Evolutionary conservation across 2,113 vertebrate species (phyloP).

Genomic region (Proterorhinus semilunaris): DNA sequence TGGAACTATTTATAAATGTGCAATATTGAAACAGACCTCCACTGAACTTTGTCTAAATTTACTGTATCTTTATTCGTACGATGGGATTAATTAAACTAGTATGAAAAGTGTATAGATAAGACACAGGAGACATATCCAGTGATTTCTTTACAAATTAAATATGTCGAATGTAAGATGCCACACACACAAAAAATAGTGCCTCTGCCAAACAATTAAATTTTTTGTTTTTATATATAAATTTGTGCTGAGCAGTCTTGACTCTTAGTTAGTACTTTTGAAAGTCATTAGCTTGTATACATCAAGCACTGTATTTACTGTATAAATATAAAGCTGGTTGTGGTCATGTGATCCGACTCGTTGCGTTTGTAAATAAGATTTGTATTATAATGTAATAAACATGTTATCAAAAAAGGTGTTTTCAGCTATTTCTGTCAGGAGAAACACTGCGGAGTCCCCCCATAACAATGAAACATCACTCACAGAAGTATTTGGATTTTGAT

Average conservation of each 20-base stretch:
- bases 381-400: constrained; percentile 74
- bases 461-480: no score
- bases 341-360: constrained; percentile 62
- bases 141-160: constrained; percentile 59
- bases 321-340: constrained; percentile 69
- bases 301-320: constrained; percentile 80
- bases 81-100: not conserved
- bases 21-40: constrained; percentile 48
- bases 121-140: constrained; percentile 87
- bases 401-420: constrained; percentile 62
- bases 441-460: no score
- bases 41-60: constrained; percentile 1
- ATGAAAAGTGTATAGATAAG: constrained; percentile 58
- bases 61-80: not conserved
- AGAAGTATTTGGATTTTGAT: no score
- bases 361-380: constrained; percentile 78
- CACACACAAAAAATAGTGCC: not conserved
- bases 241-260: not conserved
- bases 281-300: constrained; percentile 64
- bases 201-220: not conserved
- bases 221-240: not conserved
- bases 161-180: not conserved
- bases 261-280: constrained; percentile 40
- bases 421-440: not conserved
- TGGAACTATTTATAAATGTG: constrained; percentile 36